A percentile compares a stretch with the other conserved stretches of the same genome.
These are phyloP conservation scores for Carpatolechia fugitivella DNA, from an alignment of 2,888 invertebrate species.

Conservation along the genomic window DNA sequence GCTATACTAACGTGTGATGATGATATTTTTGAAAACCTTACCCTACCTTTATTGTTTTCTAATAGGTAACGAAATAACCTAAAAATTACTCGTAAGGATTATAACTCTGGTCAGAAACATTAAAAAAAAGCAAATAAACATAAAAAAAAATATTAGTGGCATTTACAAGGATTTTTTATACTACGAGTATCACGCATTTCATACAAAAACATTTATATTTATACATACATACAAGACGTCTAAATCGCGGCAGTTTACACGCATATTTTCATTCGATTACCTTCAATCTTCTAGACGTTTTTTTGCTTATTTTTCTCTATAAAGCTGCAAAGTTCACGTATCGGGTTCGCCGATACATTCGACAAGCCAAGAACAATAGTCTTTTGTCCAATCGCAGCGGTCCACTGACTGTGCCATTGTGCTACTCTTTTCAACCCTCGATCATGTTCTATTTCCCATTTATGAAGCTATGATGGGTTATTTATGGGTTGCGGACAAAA, in stretches of 20 bases:
- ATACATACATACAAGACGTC: no score
- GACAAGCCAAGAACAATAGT: slow-evolving; percentile 70
- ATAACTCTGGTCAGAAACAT: no score
- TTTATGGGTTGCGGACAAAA: neutral
- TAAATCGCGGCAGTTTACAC: neutral
- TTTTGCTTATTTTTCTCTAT: slow-evolving; percentile 30
- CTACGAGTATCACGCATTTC: no score
- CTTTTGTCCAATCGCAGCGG: slow-evolving; percentile 64
- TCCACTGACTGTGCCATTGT: slow-evolving; percentile 46
- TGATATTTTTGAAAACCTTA: no score
- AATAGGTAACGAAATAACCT: no score
- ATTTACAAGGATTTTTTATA: no score
- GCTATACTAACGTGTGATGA: no score
- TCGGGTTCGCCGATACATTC: slow-evolving; percentile 65
- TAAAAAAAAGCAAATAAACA: no score
- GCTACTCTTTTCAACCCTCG: slow-evolving; percentile 57
- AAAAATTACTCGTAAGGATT: no score
- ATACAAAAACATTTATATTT: no score
- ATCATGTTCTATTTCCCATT: slow-evolving; percentile 64
- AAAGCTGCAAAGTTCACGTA: slow-evolving; percentile 56
- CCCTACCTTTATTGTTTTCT: no score
- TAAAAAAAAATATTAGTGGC: no score
- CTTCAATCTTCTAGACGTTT: neutral
- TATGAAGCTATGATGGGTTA: slow-evolving; percentile 33
- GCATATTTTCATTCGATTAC: neutral